These are phyloP conservation scores for Hormaphis cornu DNA, from an alignment of 1,140 invertebrate genomes.

Conservation along the genomic window DNA sequence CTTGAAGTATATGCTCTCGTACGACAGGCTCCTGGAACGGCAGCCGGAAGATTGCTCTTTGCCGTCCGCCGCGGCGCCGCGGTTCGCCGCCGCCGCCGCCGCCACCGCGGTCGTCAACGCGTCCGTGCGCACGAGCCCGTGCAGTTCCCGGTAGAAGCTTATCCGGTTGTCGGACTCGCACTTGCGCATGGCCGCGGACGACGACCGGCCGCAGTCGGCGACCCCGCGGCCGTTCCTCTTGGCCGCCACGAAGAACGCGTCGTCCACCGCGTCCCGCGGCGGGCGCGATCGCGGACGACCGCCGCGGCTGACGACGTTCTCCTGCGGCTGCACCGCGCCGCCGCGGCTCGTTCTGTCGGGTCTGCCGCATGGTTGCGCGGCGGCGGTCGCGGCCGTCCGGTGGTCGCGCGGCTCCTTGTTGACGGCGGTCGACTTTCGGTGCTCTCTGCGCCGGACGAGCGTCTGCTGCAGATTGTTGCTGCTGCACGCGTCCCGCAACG, in stretches of 20 bases:
- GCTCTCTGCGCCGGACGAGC: not conserved
- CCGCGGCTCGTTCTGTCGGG: too few relatives aligned
- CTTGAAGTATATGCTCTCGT: slow-evolving; percentile 25
- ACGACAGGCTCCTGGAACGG: slow-evolving; percentile 18
- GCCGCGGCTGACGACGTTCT: too few relatives aligned
- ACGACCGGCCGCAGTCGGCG: not conserved
- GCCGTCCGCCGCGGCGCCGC: not conserved
- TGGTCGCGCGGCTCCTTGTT: too few relatives aligned
- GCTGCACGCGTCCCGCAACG: not conserved
- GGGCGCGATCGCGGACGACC: not conserved
- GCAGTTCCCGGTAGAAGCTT: not conserved
- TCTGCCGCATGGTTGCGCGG: too few relatives aligned
- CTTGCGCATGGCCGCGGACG: not conserved
- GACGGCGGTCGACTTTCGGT: not conserved
- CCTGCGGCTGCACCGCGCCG: too few relatives aligned
- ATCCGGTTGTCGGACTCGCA: slow-evolving; percentile 7
- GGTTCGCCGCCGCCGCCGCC: not conserved
- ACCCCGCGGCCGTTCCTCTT: not conserved
- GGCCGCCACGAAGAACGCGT: not conserved
- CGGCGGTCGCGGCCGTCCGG: too few relatives aligned
- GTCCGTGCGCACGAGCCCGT: not conserved
- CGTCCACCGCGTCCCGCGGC: not conserved
- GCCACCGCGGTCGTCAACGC: not conserved
- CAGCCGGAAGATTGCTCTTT: not conserved
- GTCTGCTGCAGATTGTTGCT: not conserved